A percentile compares a stretch with the other conserved stretches of the same genome.
These are phyloP conservation scores for Leptinotarsa haldemani DNA, from an alignment of 2,888 invertebrate genomes.

Conservation along the genomic window DNA sequence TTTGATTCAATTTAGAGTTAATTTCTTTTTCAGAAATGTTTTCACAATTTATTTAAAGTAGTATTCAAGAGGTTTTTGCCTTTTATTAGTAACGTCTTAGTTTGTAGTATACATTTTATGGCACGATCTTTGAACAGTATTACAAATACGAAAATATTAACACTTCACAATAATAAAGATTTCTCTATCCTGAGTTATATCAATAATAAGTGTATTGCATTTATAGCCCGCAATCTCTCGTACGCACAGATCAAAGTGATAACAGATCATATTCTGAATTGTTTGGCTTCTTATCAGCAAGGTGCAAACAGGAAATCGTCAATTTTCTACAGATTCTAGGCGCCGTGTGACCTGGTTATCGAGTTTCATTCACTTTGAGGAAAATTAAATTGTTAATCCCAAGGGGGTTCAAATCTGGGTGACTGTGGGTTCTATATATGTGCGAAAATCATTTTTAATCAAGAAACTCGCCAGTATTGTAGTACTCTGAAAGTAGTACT, in stretches of 20 bases:
- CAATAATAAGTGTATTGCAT: background rate
- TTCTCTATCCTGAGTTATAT: background rate
- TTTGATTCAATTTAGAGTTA: too few relatives aligned
- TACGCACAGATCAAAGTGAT: constrained; percentile 21
- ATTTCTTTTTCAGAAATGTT: too few relatives aligned
- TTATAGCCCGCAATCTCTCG: background rate
- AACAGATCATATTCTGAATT: constrained; percentile 7
- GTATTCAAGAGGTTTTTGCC: too few relatives aligned
- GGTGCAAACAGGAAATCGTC: constrained; percentile 3
- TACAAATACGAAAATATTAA: background rate
- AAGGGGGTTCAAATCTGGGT: background rate
- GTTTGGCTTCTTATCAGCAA: constrained; percentile 12
- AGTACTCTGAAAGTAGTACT: too few relatives aligned
- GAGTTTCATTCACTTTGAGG: background rate
- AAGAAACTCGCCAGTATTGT: too few relatives aligned
- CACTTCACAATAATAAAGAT: background rate
- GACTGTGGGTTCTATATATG: background rate
- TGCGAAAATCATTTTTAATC: background rate
- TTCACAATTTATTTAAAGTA: too few relatives aligned
- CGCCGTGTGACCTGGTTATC: background rate
- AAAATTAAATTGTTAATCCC: background rate
- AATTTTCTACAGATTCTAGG: background rate
- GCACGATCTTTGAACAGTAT: background rate
- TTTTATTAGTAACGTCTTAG: too few relatives aligned
- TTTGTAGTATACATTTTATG: background rate